Percentiles rank a stretch among this genome's conserved stretches.
These are phyloP conservation scores for Periparus ater DNA, from an alignment of 2,797 vertebrate species.

Conservation along the genomic window DNA sequence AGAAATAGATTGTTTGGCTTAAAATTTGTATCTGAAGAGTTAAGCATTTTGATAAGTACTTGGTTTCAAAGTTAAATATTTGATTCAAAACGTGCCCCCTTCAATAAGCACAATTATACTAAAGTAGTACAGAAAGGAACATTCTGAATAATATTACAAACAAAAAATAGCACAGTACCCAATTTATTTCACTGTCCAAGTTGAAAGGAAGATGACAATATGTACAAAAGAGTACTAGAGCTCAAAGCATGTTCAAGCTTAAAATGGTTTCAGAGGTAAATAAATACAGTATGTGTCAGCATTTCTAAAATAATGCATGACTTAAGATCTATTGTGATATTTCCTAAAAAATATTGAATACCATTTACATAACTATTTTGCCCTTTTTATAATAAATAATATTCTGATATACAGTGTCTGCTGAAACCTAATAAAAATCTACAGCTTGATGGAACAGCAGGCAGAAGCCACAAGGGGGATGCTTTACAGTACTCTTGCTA, in stretches of 20 bases:
- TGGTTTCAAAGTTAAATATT: not conserved
- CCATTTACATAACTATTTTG: not conserved
- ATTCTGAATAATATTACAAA: not conserved
- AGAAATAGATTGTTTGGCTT: not conserved
- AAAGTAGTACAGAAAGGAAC: not conserved
- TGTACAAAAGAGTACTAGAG: not conserved
- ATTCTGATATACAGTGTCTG: not conserved
- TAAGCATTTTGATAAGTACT: not conserved
- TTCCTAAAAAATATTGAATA: not conserved
- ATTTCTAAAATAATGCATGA: not conserved
- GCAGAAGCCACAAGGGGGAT: not conserved
- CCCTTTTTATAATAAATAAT: not conserved
- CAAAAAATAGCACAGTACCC: not conserved
- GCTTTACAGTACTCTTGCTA: not conserved
- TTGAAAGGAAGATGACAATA: not conserved
- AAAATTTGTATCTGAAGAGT: not conserved
- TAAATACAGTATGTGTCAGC: not conserved
- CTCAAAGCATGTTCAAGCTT: not conserved
- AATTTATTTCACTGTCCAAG: not conserved
- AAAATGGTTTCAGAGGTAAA: not conserved
- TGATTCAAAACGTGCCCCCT: not conserved
- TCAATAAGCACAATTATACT: not conserved
- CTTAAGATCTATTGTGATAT: not conserved
- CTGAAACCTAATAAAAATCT: not conserved
- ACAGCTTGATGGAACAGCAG: not conserved